phyloP scores from a whole-genome alignment of 2,113 vertebrate genomes.

The Phyllostomus discolor region DNA sequence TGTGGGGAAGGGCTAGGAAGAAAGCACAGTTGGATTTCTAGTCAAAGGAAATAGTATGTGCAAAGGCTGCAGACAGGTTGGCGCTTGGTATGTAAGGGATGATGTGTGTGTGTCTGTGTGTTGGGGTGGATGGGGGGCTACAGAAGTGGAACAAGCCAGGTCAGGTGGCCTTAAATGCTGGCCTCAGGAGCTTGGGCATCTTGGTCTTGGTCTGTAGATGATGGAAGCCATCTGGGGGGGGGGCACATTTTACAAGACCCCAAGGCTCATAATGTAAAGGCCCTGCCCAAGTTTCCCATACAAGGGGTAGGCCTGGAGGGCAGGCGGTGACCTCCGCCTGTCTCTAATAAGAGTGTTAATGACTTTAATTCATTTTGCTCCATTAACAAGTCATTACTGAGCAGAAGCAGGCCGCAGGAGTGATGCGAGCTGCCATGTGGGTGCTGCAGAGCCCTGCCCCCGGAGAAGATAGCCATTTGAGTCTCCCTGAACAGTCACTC shows the following conservation, averaged over 20 bases:
- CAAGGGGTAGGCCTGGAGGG: background rate
- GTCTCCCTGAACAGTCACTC: background rate
- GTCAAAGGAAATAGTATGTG: background rate
- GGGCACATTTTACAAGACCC: background rate
- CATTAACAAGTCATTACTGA: constrained; percentile 60
- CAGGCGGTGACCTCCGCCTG: background rate
- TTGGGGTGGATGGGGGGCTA: background rate
- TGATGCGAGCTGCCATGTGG: background rate
- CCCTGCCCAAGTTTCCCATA: background rate
- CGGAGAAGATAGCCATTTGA: background rate
- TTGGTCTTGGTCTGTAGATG: background rate
- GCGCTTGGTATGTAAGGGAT: background rate
- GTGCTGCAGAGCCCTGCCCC: background rate
- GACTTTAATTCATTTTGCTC: constrained; percentile 61
- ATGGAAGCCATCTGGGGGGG: background rate
- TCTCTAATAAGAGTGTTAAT: constrained; percentile 33
- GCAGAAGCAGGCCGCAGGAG: constrained; percentile 38
- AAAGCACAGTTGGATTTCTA: background rate
- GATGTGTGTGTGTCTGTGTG: no score
- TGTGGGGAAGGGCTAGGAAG: background rate
- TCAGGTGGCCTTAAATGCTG: background rate
- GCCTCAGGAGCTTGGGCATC: background rate
- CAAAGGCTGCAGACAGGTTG: background rate
- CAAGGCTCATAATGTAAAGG: background rate
- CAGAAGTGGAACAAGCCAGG: background rate